These are phyloP conservation scores for Eueremaeus valkanovi DNA, from an alignment of 2,888 invertebrate species.

Conservation along the genomic window DNA sequence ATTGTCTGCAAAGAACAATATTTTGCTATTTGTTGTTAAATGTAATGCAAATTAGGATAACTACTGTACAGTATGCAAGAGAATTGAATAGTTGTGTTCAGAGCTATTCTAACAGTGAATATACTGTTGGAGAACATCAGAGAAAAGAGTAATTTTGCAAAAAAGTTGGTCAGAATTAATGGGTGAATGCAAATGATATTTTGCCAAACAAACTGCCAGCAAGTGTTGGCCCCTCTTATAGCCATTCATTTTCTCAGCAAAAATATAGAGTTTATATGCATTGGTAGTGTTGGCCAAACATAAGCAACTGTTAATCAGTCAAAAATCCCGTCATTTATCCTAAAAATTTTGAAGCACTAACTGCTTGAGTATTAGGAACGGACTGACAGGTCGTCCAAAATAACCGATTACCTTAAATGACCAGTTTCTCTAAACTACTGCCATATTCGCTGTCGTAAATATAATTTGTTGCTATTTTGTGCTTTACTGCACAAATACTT, in stretches of 20 bases:
- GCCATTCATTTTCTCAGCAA: neutral
- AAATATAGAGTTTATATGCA: neutral
- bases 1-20: too few species aligned
- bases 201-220: neutral
- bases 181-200: constrained; percentile 20
- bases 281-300: neutral
- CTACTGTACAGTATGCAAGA: too few species aligned
- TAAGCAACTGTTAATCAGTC: constrained; percentile 1
- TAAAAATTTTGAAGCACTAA: too few species aligned
- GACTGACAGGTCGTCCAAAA: constrained; percentile 22
- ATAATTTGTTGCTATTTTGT: neutral
- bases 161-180: constrained; percentile 1
- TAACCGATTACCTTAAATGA: constrained; percentile 27
- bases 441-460: neutral
- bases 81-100: too few species aligned
- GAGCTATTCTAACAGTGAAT: too few species aligned
- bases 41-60: too few species aligned
- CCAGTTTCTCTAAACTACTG: neutral
- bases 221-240: constrained; percentile 8
- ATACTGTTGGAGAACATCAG: too few species aligned
- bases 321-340: neutral
- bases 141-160: too few species aligned
- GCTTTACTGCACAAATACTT: neutral
- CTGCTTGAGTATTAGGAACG: too few species aligned
- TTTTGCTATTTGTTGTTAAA: too few species aligned